These are phyloP conservation scores for Spea multiplicata DNA, from an alignment of 2,113 vertebrate species.

Conservation along the genomic window DNA sequence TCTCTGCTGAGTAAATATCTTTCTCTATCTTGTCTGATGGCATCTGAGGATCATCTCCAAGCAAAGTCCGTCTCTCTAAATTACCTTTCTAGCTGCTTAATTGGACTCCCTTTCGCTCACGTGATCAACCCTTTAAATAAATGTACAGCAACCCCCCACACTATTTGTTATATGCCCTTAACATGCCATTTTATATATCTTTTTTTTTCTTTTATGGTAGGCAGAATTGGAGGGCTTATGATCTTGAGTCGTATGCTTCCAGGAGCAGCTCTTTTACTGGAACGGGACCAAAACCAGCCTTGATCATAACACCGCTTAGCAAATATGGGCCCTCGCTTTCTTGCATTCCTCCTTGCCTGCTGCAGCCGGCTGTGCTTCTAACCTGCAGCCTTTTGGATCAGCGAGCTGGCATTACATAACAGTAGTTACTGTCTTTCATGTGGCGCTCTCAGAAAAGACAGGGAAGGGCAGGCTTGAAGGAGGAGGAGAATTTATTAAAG, in stretches of 20 bases:
- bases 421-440: slow-evolving; percentile 46
- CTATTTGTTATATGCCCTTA: neutral
- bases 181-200: neutral
- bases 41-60: neutral
- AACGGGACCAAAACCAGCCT: slow-evolving; percentile 4
- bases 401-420: slow-evolving; percentile 42
- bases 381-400: slow-evolving; percentile 47
- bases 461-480: slow-evolving; percentile 21
- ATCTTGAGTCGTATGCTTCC: neutral
- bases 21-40: neutral
- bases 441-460: slow-evolving; percentile 32
- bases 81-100: neutral
- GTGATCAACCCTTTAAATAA: neutral
- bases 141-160: neutral
- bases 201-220: neutral
- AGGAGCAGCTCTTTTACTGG: neutral
- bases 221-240: neutral
- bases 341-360: slow-evolving; percentile 33
- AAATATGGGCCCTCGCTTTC: neutral
- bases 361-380: slow-evolving; percentile 36
- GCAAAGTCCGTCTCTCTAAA: neutral
- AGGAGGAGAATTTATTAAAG: slow-evolving; percentile 32
- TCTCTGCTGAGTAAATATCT: slow-evolving; percentile 21
- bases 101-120: neutral
- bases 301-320: slow-evolving; percentile 11